Conservation (phyloP, 1,140 invertebrate genomes). For the Prorops nasuta region DNA sequence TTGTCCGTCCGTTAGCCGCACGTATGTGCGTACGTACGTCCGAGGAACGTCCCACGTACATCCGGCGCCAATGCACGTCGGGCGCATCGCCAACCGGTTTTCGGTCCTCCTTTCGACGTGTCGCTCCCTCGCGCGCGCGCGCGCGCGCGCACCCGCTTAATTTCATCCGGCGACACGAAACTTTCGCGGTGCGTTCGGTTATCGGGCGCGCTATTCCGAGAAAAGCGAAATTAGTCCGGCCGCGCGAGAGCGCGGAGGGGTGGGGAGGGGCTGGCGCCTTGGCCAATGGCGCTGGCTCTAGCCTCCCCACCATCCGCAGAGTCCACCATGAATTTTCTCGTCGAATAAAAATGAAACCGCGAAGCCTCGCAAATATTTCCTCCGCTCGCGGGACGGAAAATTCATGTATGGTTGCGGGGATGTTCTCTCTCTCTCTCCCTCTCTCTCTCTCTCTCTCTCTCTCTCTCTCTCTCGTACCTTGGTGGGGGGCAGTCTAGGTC, state of each 20-base stretch:
- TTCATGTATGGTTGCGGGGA: background rate
- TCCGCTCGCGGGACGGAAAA: background rate
- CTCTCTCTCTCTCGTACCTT: too few relatives aligned
- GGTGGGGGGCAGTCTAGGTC: too few relatives aligned
- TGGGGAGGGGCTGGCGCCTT: background rate
- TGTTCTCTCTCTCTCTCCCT: too few relatives aligned
- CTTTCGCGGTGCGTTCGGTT: background rate
- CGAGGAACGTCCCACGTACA: background rate
- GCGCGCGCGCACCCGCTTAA: background rate
- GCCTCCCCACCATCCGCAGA: too few relatives aligned
- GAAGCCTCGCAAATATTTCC: background rate
- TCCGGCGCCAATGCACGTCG: background rate
- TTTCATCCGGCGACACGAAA: background rate
- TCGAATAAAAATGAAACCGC: background rate
- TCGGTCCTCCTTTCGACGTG: background rate
- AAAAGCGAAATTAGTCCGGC: constrained; percentile 32
- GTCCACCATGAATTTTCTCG: background rate
- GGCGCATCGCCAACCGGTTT: background rate
- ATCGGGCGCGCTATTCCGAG: constrained; percentile 7
- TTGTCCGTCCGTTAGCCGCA: too few relatives aligned
- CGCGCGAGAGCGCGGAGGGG: background rate
- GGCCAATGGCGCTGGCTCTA: background rate
- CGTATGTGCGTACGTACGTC: background rate
- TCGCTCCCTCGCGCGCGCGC: background rate
- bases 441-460: too few relatives aligned